Conservation (phyloP, 2,888 invertebrate species). For the Trichopoda pennipes region DNA sequence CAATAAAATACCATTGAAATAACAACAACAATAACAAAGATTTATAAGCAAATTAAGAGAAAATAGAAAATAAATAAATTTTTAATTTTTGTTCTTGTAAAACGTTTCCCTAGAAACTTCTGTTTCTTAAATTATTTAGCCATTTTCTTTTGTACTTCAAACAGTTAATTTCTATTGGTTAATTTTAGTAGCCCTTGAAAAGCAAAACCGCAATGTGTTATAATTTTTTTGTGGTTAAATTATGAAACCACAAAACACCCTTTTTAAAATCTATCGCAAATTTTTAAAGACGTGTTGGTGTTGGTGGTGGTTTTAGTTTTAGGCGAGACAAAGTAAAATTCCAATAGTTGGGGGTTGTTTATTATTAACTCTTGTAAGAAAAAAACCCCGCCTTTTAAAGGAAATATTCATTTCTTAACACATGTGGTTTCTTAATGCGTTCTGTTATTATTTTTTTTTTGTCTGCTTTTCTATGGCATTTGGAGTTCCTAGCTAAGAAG, state of each 20-base stretch:
- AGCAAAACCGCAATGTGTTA: conserved; percentile 76
- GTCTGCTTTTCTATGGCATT: neutral
- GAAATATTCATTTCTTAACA: conserved; percentile 35
- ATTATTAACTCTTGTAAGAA: neutral
- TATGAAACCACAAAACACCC: conserved; percentile 73
- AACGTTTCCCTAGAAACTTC: neutral
- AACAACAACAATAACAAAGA: conserved; percentile 28
- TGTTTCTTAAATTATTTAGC: conserved; percentile 18
- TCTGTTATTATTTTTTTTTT: conserved; percentile 9
- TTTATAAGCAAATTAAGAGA: conserved; percentile 29
- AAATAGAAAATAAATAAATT: conserved; percentile 1
- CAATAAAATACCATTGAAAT: conserved; percentile 8
- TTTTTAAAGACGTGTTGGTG: conserved; percentile 14
- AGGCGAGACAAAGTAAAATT: neutral
- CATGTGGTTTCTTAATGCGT: conserved; percentile 64
- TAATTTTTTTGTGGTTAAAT: conserved; percentile 78
- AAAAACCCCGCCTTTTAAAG: conserved; percentile 61
- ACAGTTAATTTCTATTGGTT: conserved; percentile 31
- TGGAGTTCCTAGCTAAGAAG: neutral
- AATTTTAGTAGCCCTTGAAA: neutral
- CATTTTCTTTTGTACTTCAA: conserved; percentile 32
- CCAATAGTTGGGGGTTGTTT: conserved; percentile 46
- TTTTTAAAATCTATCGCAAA: conserved; percentile 33
- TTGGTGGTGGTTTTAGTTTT: conserved; percentile 46
- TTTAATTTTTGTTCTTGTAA: conserved; percentile 2